Conservation (phyloP, 2,888 invertebrate genomes). For the Ormyrus pomaceus region DNA sequence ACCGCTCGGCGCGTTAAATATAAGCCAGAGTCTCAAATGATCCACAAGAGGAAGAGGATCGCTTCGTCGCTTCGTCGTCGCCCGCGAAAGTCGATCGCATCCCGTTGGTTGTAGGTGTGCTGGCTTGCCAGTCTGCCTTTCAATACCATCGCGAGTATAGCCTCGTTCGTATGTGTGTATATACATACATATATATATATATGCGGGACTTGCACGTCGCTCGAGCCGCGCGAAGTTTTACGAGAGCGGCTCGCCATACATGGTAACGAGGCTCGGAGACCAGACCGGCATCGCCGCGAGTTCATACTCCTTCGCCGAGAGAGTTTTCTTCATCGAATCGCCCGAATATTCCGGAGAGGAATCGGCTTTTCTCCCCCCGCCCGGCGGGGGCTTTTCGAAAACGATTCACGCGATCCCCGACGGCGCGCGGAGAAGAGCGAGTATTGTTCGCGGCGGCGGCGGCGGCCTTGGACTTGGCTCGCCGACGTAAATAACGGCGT, state of each 20-base stretch:
- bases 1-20: too few relatives aligned
- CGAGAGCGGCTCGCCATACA: slow-evolving; percentile 68
- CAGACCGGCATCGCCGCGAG: not conserved
- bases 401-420: not conserved
- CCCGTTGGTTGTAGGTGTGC: slow-evolving; percentile 14
- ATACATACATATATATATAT: not conserved
- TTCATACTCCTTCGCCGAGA: too few relatives aligned
- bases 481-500: slow-evolving; percentile 31
- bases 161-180: not conserved
- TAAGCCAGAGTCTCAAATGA: not conserved
- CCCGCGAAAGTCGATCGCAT: slow-evolving; percentile 41
- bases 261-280: slow-evolving; percentile 61
- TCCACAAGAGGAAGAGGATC: not conserved
- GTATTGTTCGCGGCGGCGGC: not conserved
- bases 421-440: too few relatives aligned
- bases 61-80: not conserved
- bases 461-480: slow-evolving; percentile 32
- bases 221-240: slow-evolving; percentile 63
- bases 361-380: slow-evolving; percentile 2
- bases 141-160: slow-evolving; percentile 2
- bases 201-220: not conserved
- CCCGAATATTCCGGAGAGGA: not conserved
- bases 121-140: not conserved
- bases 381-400: slow-evolving; percentile 1
- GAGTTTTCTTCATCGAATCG: not conserved